Evolutionary conservation across 2,113 vertebrate species (phyloP), one percentile per base, ranked within the genome.

Genomic region (Willisornis vidua): DNA sequence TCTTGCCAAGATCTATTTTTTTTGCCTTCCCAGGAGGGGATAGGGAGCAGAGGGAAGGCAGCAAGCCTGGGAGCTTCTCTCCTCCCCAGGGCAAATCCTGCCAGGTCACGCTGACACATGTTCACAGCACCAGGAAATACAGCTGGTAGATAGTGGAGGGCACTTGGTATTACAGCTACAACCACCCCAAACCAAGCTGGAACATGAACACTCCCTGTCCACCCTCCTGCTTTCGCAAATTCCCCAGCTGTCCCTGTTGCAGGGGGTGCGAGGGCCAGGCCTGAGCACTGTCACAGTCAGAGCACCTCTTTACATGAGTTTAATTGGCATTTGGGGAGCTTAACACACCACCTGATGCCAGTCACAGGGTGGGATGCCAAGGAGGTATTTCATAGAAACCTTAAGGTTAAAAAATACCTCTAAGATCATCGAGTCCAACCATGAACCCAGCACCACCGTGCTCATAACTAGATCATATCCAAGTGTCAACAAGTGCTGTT

Each of bases 321-420:
- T 58, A 78, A 88, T 75, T n/a, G 71, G 55, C 0, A 0, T 17
- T 23, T 0, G 0, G 61, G 55, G 84, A 89, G 39, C 19, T 79
- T 59, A 31, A 35, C 25, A 2, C 2, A 7, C 46, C 66, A 85
- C 43, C 66, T 71, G 66, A 87, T 85, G 74, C 55, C 85, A 73
- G 41, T 9, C 18, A 0, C 19, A 35, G 35, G 39, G 75, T 14
- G 4, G 43, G 63, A 68, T 61, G 65, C 74, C 77, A 55, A 61
- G 5, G 37, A 77, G n/a, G 17, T 57, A 57, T 57, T 77, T 77
- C 17, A 55, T 0, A 70, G 31, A 79, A 76, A 55, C 31, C 35
- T 63, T 37, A 28, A n/a, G n/a, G 14, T 13, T 55, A 19, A 35
- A 83, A 89, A 55, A 79, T 45, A 28, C 39, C 24, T 55, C 41